These are phyloP conservation scores for Bubo bubo DNA, from an alignment of 2,113 vertebrate species.

Conservation along the genomic window DNA sequence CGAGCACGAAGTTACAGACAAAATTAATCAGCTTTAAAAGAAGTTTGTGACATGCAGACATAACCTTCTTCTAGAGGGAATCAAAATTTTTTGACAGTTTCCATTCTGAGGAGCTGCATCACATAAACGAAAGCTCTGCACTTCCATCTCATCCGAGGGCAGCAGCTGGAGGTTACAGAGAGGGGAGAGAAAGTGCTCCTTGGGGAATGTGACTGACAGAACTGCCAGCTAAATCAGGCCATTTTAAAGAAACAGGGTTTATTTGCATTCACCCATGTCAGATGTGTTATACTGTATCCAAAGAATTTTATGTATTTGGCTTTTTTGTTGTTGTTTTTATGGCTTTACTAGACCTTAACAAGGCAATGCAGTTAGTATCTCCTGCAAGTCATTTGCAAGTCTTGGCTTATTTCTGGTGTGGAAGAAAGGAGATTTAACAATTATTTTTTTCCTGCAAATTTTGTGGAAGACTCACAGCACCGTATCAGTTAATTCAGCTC, in stretches of 20 bases:
- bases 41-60: background rate
- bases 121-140: background rate
- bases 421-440: background rate
- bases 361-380: background rate
- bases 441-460: background rate
- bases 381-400: background rate
- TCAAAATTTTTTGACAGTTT: background rate
- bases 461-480: background rate
- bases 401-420: background rate
- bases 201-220: background rate
- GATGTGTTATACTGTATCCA: background rate
- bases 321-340: background rate
- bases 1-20: rapidly evolving
- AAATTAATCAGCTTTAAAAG: background rate
- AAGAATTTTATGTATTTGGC: background rate
- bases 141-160: background rate
- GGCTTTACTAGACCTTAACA: background rate
- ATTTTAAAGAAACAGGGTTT: background rate
- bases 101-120: background rate
- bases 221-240: background rate
- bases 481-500: background rate
- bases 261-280: background rate
- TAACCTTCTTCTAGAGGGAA: background rate
- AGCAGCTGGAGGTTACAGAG: background rate
- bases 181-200: background rate